Base-by-base conservation (phyloP, 2,888 invertebrate species). In the Timandra comae region DNA sequence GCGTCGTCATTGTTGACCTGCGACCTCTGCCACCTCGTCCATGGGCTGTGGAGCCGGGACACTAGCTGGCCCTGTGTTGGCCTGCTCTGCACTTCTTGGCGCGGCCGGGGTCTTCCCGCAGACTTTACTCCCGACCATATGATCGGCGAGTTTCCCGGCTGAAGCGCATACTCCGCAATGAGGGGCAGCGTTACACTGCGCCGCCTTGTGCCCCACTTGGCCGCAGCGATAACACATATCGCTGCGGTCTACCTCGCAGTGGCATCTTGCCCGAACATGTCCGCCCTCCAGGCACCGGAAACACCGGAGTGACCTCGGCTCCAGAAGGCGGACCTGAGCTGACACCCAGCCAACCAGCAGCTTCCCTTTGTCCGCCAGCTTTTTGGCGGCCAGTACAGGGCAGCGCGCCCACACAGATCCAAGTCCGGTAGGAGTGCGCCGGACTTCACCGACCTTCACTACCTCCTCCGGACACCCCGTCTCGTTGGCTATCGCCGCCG, bases 211-310 rank as follows among this genome's bases (percentile, higher is more conserved):
- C 1, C 34, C 34, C 2, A 7, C 8, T 3, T n/a, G 19, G 2
- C 34, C 34, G n/a, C 34, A 34, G n/a, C 41, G 34, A 26, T 29
- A 52, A 28, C 51, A 49, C 2, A 21, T 6, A 0, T 7, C 32
- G 27, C 31, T 38, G 2, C 32, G 36, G 29, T 33, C 43, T 5
- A 16, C 16, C 1, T 31, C 27, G 0, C 29, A 6, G 0, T 12
- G 25, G 32, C 43, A 50, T 4, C 29, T 13, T n/a, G n/a, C 35
- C 3, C 41, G 16, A 0, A 44, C 36, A 12, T 51, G 46, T 0
- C 51, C 49, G 0, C 1, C 7, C 7, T 32, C 28, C 1, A 47
- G 33, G 26, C 54, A 8, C 7, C 22, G n/a, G 7, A 7, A 12
- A 10, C 10, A 25, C 3, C 5, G 3, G 7, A 11, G 11, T 6